Evolutionary conservation across 2,888 invertebrate genomes (phyloP).

Genomic region (Apamea anceps): DNA sequence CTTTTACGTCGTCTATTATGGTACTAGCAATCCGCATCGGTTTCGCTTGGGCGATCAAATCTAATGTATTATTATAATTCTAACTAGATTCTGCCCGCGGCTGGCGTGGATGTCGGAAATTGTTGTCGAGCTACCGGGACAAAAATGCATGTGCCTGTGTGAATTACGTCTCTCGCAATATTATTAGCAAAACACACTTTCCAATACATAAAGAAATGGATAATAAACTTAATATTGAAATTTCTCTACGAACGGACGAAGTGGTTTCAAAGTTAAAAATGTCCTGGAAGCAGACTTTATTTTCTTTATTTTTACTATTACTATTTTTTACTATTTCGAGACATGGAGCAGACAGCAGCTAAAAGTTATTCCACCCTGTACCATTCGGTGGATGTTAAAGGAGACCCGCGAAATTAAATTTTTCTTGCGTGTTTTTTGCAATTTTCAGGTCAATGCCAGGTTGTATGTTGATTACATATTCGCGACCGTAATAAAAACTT

Average conservation of each 20-base stretch:
- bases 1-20: not conserved
- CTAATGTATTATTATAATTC: not conserved
- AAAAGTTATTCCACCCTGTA: not conserved
- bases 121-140: too few species aligned
- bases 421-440: too few species aligned
- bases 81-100: not conserved
- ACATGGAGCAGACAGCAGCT: not conserved
- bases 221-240: not conserved
- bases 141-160: too few species aligned
- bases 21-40: not conserved
- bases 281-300: not conserved
- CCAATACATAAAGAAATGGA: not conserved
- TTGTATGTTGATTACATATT: too few species aligned
- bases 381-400: not conserved
- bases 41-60: not conserved
- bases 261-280: not conserved
- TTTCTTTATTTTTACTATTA: too few species aligned
- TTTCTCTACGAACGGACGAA: not conserved
- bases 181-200: not conserved
- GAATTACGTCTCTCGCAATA: not conserved
- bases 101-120: too few species aligned
- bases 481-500: too few species aligned
- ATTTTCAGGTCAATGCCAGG: too few species aligned
- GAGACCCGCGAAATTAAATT: too few species aligned
- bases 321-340: not conserved